Evolutionary conservation across 2,113 vertebrate species (phyloP), one percentile per base, ranked within the genome.

Genomic region (Engystomops pustulosus): DNA sequence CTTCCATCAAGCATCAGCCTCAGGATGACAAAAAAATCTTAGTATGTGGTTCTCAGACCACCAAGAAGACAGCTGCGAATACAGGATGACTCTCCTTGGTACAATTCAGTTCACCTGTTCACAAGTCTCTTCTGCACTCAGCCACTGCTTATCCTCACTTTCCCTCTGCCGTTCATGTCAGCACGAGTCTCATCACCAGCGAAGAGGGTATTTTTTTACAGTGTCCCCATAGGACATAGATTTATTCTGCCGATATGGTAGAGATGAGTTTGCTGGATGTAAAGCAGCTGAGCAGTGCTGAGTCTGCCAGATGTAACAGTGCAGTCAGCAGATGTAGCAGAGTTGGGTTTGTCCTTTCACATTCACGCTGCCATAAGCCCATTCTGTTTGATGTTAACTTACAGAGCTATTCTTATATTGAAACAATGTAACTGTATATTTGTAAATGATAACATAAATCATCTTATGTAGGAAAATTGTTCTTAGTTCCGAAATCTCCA

Each of bases 81-180:
- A 14, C 70, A 67, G 68, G 27, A 51, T 53, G 65, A 15, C 23
- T 49, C 12, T 51, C 20, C 27, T 41, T 23, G n/a, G 65, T 38
- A 30, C n/a, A 14, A 34, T 34, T 47, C 44, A 7, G 17, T 44
- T 83, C 71, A 83, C 81, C 81, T 83, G 81, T 75, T 83, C 69
- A 3, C 41, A 76, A 38, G 23, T 30, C 41, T 67, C 81, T 65
- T 8, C 18, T 20, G 12, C 3, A 65, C 53, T 65, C 53, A 36
- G 5, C 53, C 60, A 69, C 9, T n/a, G 32, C 74, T 72, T 67
- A 23, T 76, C 71, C 32, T 62, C 27, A 18, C 30, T 41, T 74
- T 67, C 70, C 69, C 38, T 47, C 34, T 30, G 45, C 34, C 17
- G 23, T 27, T 51, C n/a, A 70, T 36, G 80, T 74, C 55, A 76